phyloP scores from a whole-genome alignment of 2,113 vertebrate species.

The Platysteira castanea region DNA sequence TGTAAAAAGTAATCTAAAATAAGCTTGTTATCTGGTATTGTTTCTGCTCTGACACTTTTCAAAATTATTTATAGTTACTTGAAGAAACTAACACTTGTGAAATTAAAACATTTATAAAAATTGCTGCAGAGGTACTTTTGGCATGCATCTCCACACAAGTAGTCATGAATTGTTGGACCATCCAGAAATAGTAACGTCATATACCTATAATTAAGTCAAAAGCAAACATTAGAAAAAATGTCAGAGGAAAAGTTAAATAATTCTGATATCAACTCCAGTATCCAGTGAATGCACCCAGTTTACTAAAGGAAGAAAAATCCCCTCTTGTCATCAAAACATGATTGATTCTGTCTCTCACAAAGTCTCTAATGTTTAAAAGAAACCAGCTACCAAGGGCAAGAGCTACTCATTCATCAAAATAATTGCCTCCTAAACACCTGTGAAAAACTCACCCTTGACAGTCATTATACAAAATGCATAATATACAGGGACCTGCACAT shows the following conservation, averaged over 20 bases:
- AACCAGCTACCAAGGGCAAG: background rate
- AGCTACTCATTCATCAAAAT: background rate
- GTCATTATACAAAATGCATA: background rate
- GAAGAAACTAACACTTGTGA: background rate
- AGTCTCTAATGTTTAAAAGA: background rate
- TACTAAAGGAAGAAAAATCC: background rate
- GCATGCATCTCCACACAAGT: background rate
- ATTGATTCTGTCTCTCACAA: background rate
- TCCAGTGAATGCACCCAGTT: background rate
- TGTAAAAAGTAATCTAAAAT: background rate
- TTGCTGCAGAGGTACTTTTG: background rate
- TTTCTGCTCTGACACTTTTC: background rate
- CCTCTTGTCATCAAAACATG: background rate
- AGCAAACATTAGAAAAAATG: background rate
- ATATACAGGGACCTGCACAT: background rate
- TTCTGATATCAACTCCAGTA: background rate
- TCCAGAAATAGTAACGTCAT: background rate
- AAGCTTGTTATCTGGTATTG: background rate
- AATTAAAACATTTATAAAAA: background rate
- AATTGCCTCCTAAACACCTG: background rate
- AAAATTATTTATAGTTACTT: background rate
- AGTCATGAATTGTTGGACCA: background rate
- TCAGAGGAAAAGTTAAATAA: background rate
- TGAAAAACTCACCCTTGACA: background rate
- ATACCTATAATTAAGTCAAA: background rate